Evolutionary conservation across 2,113 vertebrate species (phyloP).

Genomic region (Anser brachyrhynchus): DNA sequence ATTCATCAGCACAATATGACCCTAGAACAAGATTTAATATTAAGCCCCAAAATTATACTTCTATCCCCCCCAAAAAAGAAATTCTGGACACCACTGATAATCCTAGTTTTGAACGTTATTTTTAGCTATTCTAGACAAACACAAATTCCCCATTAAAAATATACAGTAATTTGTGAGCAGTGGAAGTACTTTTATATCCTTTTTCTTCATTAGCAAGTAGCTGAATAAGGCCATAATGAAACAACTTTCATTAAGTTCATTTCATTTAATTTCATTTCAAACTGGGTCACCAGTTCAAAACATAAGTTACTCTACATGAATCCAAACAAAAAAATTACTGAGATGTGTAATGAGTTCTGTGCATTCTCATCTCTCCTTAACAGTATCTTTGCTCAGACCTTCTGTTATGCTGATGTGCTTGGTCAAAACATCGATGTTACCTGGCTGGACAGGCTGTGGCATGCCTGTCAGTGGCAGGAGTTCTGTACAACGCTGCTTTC

Average conservation of each 20-base stretch:
- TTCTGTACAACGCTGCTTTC: neutral
- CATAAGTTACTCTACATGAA: neutral
- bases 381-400: neutral
- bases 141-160: neutral
- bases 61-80: neutral
- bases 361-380: neutral
- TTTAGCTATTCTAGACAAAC: neutral
- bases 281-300: neutral
- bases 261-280: no score
- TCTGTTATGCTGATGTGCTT: accelerated
- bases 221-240: neutral
- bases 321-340: neutral
- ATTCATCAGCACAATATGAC: conserved; percentile 1
- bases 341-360: neutral
- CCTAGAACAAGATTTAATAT: neutral
- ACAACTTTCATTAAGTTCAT: neutral
- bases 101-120: neutral
- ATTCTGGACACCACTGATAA: neutral
- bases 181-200: neutral
- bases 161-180: neutral
- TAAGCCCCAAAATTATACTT: neutral
- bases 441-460: neutral
- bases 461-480: neutral
- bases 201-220: neutral
- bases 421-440: neutral